A percentile compares a stretch with the other conserved stretches of the same genome.
phyloP scores from a whole-genome alignment of 2,797 vertebrate species.

The Chelidonichthys spinosus region DNA sequence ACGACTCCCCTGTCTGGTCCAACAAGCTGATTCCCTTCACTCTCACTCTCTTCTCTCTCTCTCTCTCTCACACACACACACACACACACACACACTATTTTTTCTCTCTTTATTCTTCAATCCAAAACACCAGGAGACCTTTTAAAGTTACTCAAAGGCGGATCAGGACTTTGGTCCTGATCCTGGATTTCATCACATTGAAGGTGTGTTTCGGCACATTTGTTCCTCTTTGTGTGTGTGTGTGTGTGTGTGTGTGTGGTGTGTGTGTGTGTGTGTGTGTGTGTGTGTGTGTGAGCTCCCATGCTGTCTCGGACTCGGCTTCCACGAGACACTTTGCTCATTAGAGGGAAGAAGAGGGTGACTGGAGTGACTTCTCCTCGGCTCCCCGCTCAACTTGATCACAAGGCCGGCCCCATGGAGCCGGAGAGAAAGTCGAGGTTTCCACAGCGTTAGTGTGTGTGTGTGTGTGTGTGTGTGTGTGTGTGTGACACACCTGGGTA shows the following conservation, averaged over 20 bases:
- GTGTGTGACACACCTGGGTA: conserved; percentile 43
- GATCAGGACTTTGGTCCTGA: conserved; percentile 79
- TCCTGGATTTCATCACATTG: conserved; percentile 67
- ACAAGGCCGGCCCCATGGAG: conserved; percentile 65
- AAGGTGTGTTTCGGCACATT: conserved; percentile 54
- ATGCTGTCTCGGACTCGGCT: conserved; percentile 71
- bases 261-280: conserved; percentile 32
- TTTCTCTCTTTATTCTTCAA: conserved; percentile 75
- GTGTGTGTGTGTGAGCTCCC: conserved; percentile 53
- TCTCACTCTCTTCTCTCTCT: no score
- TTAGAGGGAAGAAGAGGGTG: conserved; percentile 76
- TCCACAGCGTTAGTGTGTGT: neutral
- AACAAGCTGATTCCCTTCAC: conserved; percentile 53
- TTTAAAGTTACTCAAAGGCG: conserved; percentile 86
- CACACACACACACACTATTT: conserved; percentile 21
- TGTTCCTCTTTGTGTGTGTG: conserved; percentile 31
- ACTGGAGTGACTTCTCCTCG: conserved; percentile 75
- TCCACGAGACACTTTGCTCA: conserved; percentile 84
- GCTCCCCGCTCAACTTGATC: conserved; percentile 76
- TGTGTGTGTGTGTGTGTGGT: conserved; percentile 30
- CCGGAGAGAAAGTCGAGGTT: conserved; percentile 52
- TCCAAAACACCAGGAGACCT: conserved; percentile 79
- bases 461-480: conserved; percentile 37
- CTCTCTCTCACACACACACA: conserved; percentile 30
- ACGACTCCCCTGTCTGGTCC: conserved; percentile 75